phyloP scores from a whole-genome alignment of 2,797 vertebrate species.

The Brachyalestes nurse region DNA sequence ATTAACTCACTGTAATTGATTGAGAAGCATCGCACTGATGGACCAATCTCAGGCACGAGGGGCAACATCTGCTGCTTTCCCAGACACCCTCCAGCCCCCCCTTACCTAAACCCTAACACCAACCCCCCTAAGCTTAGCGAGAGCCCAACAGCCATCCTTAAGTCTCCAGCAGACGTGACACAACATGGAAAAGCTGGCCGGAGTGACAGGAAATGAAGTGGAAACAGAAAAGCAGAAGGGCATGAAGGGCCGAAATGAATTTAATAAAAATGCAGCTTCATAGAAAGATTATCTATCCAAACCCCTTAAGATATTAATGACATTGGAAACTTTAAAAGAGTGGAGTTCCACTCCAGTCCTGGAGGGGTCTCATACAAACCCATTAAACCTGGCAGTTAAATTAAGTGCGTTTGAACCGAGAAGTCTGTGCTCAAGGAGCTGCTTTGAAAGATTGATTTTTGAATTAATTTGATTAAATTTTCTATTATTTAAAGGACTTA shows the following conservation, averaged over 20 bases:
- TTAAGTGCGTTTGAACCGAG: no score
- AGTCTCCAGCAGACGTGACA: constrained; percentile 6
- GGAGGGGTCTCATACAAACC: no score
- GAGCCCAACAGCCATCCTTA: constrained; percentile 12
- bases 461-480: no score
- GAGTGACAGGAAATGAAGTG: constrained; percentile 40
- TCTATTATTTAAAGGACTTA: neutral
- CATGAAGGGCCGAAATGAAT: neutral
- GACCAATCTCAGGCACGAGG: constrained; percentile 60
- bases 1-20: constrained; percentile 79
- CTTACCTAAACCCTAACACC: constrained; percentile 34
- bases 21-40: constrained; percentile 71
- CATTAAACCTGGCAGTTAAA: no score
- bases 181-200: constrained; percentile 23
- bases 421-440: no score
- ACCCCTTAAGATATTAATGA: neutral
- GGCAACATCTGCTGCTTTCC: constrained; percentile 79
- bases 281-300: neutral
- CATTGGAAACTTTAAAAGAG: neutral
- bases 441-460: no score
- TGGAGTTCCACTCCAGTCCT: no score
- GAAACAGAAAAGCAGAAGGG: constrained; percentile 37
- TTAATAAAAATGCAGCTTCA: neutral
- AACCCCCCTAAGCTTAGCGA: neutral
- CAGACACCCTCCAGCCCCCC: constrained; percentile 53